Evolutionary conservation across 2,113 vertebrate genomes (phyloP), one percentile per base, ranked within the genome.

Genomic region (Pseudolaguvia tuberculata): DNA sequence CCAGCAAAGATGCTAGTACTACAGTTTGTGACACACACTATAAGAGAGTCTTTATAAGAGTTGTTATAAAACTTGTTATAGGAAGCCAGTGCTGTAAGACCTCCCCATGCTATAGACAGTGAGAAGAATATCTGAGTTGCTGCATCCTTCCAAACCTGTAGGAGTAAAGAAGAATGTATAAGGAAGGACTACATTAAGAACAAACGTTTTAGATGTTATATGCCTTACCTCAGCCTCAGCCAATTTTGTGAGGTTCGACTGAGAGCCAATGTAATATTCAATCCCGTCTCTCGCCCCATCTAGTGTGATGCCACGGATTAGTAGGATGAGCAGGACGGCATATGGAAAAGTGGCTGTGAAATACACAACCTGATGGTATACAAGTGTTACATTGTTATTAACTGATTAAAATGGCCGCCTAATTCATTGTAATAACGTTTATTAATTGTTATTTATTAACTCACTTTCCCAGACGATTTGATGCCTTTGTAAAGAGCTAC

Each of bases 31-130:
- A 96, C 67, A 17, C 92, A 93, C 25, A 98, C 89, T 2, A 94
- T 25, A 79, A 99, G 92, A 15, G 94, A 85, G 73, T 99, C 97
- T 0, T 90, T 88, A 71, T 92, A 96, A 83, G 94, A 90, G 75
- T 97, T 98, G 88, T 99, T 99, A 79, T 96, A 84, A 83, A 99
- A 99, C 72, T 89, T 96, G 82, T 95, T 99, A 82, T 99, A 98
- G 0, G 97, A 99, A 62, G 96, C 92, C 7, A 98, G 88, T 23
- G 96, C 92, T 18, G 93, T 93, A 59, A 99, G 89, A 52, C 96
- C 96, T 0, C 96, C 96, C 92, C 92, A 96, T 0, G 91, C 94
- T 45, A 95, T 91, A 0, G 96, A 97, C 20, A 98, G 87, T 3
- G 95, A 98, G 75, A 91, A 98, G 85, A 99, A 98, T 80, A 94